Conservation (phyloP, 2,888 invertebrate genomes). For the Drosophila pseudotakahashii region DNA sequence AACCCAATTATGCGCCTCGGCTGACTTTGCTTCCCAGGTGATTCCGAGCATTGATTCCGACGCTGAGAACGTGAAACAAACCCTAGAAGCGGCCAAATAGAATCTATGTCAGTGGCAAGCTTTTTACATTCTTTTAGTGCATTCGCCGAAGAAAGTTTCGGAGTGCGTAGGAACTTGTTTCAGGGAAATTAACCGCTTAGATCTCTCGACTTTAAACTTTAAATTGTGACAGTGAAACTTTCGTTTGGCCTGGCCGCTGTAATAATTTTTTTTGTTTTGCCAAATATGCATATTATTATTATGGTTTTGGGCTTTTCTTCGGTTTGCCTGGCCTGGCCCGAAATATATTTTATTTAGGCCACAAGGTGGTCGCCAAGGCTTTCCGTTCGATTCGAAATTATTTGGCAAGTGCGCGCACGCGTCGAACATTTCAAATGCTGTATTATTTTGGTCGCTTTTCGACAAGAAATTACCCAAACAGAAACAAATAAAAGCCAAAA, state of each 20-base stretch:
- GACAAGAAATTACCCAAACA: conserved; percentile 24
- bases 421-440: conserved; percentile 67
- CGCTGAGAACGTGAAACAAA: conserved; percentile 52
- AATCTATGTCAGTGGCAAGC: conserved; percentile 40
- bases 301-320: conserved; percentile 27
- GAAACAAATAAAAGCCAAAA: conserved; percentile 28
- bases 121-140: conserved; percentile 37
- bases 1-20: conserved; percentile 67
- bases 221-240: conserved; percentile 67
- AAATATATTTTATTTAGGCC: conserved; percentile 70
- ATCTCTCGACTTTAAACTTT: conserved; percentile 54
- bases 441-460: conserved; percentile 27
- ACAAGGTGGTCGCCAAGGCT: conserved; percentile 65
- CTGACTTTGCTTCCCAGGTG: conserved; percentile 58
- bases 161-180: conserved; percentile 49
- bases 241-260: conserved; percentile 13
- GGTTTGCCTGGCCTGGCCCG: conserved; percentile 13
- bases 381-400: conserved; percentile 49
- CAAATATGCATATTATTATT: conserved; percentile 54
- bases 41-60: conserved; percentile 20
- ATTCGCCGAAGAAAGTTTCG: conserved; percentile 56
- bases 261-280: conserved; percentile 28
- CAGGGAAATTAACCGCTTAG: conserved; percentile 48
- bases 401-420: conserved; percentile 73
- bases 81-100: conserved; percentile 14